A percentile compares a stretch with the other conserved stretches of the same genome.
These are phyloP conservation scores for Daphoenositta chrysoptera DNA, from an alignment of 2,113 vertebrate species.

Conservation along the genomic window DNA sequence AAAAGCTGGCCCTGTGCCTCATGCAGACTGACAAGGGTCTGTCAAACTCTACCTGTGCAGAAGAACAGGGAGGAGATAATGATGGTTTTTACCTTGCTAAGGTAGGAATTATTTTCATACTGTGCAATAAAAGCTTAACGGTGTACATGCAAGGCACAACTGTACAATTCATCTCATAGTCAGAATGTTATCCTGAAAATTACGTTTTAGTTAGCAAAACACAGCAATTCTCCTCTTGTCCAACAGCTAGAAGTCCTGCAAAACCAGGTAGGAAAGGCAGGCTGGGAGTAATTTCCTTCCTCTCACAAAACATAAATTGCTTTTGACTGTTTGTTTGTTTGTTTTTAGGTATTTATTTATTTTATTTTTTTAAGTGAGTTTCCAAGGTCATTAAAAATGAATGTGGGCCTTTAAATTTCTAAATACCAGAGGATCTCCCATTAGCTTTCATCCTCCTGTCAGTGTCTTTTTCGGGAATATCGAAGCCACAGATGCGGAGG, in stretches of 20 bases:
- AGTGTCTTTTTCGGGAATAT: slow-evolving; percentile 22
- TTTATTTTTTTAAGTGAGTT: not conserved
- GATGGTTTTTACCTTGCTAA: not conserved
- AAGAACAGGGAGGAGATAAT: not conserved
- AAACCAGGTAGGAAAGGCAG: not conserved
- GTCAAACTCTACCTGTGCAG: not conserved
- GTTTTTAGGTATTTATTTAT: not conserved
- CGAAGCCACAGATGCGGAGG: slow-evolving; percentile 38
- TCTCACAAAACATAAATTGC: not conserved
- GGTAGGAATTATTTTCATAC: not conserved
- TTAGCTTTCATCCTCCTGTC: slow-evolving; percentile 44
- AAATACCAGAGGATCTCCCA: slow-evolving; percentile 28
- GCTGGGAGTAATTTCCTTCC: not conserved
- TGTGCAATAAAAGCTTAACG: not conserved
- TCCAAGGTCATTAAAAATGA: slow-evolving; percentile 51
- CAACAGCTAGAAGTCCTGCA: not conserved
- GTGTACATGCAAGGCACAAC: not conserved
- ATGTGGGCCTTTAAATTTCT: slow-evolving; percentile 21
- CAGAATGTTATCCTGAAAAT: slow-evolving; percentile 43
- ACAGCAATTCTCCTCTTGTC: slow-evolving; percentile 16
- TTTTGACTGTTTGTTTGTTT: slow-evolving; percentile 28
- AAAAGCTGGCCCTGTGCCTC: not conserved
- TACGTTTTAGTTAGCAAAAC: slow-evolving; percentile 50
- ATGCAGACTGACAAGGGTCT: not conserved
- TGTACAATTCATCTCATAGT: not conserved